These are phyloP conservation scores for Petrocephalus schoutedeni DNA, from an alignment of 2,797 vertebrate genomes.

Conservation along the genomic window DNA sequence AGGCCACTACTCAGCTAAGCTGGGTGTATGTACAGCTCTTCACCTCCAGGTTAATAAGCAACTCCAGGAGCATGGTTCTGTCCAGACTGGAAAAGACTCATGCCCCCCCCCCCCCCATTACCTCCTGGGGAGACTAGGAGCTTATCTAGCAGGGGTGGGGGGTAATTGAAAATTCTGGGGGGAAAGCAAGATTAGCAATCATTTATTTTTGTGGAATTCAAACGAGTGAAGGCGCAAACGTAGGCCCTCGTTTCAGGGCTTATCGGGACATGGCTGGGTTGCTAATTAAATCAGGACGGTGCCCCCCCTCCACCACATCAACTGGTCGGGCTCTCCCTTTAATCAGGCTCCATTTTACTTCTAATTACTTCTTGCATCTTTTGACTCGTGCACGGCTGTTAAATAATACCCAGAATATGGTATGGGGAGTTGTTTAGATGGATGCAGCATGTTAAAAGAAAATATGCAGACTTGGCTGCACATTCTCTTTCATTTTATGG, in stretches of 20 bases:
- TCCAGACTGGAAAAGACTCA: background rate
- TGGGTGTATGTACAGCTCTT: background rate
- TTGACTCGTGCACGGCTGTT: constrained; percentile 48
- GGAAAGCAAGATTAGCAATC: constrained; percentile 53
- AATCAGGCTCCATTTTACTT: constrained; percentile 64
- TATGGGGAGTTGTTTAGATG: constrained; percentile 1
- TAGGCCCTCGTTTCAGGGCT: constrained; percentile 41
- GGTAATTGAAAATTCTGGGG: constrained; percentile 52
- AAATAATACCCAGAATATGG: constrained; percentile 41
- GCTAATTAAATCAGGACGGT: constrained; percentile 62
- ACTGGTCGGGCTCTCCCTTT: constrained; percentile 56
- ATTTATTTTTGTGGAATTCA: constrained; percentile 54
- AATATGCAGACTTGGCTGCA: background rate
- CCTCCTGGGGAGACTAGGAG: constrained; percentile 31
- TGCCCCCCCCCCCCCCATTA: background rate
- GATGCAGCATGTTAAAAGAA: background rate
- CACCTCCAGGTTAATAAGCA: background rate
- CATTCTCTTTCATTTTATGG: background rate
- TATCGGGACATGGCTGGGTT: constrained; percentile 53
- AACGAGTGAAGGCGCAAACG: constrained; percentile 28
- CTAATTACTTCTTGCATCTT: constrained; percentile 54
- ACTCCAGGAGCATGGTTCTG: background rate
- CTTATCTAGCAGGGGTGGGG: constrained; percentile 32
- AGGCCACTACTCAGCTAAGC: background rate
- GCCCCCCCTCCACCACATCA: constrained; percentile 42